Base-by-base conservation (phyloP, 2,888 invertebrate genomes). In the Morinoia aosen region DNA sequence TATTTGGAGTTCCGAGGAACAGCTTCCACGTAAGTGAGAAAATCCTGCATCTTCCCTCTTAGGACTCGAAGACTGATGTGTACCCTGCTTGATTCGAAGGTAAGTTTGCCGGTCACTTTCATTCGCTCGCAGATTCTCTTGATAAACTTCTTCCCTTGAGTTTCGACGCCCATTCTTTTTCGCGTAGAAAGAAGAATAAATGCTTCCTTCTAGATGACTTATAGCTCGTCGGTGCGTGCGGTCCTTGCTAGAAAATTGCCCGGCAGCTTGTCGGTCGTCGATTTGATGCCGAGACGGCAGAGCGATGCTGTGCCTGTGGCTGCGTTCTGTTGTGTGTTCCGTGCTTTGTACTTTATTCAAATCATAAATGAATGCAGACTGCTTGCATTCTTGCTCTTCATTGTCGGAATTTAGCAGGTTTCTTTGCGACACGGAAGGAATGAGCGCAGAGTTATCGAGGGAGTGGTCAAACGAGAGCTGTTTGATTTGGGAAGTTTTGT, bases 221-320 rank as follows among this genome's bases (percentile, higher is more conserved):
- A 93, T 93, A 12, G 93, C 57, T 11, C 93, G 93, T 57, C 93
- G 93, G 25, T 93, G 58, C 19, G 93, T 57, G 11, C 93, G 56
- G 11, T 19, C 57, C 33, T 93, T 5, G n/a, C 25, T 48, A 57
- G 57, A 93, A 56, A 19, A 33, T 39, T 57, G 56, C 5, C 57
- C 93, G 19, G 58, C 56, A 57, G 16, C 14, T 5, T 11, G 56
- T 7, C 57, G 57, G 57, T 8, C 16, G 57, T 93, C 93, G 14
- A 57, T 16, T 93, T 57, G 56, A 56, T 93, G 33, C 0, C 93
- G 57, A 56, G 93, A 57, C 5, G 93, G 93, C 10, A 57, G 48
- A 57, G 93, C 93, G 10, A 93, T 93, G 48, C 93, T 93, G 93
- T 93, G 58, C 48, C 93, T 57, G 58, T 93, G 93, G 14, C 57